phyloP scores from a whole-genome alignment of 2,888 invertebrate genomes.

The Acanthopleura granulata region DNA sequence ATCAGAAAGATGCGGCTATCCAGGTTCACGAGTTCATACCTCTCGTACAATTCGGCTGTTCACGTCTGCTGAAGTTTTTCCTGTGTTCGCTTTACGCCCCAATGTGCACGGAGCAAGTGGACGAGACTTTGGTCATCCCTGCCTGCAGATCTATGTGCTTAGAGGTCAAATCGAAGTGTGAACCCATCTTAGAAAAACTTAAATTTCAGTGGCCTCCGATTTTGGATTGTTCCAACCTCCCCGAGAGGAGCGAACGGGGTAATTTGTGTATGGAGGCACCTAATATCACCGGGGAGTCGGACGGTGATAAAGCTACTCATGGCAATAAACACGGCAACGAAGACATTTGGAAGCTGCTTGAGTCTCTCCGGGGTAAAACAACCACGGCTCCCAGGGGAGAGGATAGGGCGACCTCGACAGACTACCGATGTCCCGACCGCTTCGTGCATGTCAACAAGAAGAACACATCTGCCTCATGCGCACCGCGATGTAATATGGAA shows the following conservation, averaged over 20 bases:
- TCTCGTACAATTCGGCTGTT: constrained; percentile 84
- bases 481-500: constrained; percentile 76
- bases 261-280: constrained; percentile 83
- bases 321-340: constrained; percentile 37
- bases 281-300: constrained; percentile 52
- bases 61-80: constrained; percentile 85
- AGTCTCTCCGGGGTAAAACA: constrained; percentile 24
- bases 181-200: constrained; percentile 77
- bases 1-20: constrained; percentile 84
- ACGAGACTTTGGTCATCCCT: constrained; percentile 80
- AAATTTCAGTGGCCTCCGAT: constrained; percentile 80
- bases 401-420: constrained; percentile 18
- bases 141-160: constrained; percentile 90
- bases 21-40: constrained; percentile 81
- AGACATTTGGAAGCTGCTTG: constrained; percentile 43
- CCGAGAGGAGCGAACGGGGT: constrained; percentile 72
- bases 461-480: constrained; percentile 59
- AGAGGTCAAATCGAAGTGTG: constrained; percentile 70
- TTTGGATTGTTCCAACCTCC: constrained; percentile 84
- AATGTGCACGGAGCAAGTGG: constrained; percentile 89
- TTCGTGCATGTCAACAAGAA: constrained; percentile 61
- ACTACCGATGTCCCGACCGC: constrained; percentile 50
- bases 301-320: constrained; percentile 38
- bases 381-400: constrained; percentile 23
- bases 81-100: constrained; percentile 92